These are phyloP conservation scores for Anthopleura xanthogrammica DNA, from an alignment of 92 coral and sea anemone species.

Conservation along the genomic window DNA sequence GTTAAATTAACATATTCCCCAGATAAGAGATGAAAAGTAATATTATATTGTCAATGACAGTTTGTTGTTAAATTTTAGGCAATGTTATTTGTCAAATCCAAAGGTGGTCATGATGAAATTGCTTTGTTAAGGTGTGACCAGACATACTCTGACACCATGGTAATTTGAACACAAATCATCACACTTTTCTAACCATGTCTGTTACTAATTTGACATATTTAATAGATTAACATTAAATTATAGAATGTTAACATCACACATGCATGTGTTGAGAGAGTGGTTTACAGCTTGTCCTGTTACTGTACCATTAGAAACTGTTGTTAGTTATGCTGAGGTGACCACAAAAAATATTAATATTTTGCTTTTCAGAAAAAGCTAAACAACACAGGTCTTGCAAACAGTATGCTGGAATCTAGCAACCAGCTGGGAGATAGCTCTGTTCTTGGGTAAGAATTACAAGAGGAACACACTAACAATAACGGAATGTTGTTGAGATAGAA, in stretches of 20 bases:
- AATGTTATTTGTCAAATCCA: constrained; percentile 68
- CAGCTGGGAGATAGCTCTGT: constrained; percentile 84
- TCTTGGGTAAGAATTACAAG: constrained; percentile 65
- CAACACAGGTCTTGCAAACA: constrained; percentile 86
- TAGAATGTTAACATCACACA: not conserved
- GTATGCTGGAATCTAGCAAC: constrained; percentile 85
- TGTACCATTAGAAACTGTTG: too few relatives aligned
- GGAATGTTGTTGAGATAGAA: too few relatives aligned
- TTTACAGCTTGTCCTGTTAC: not conserved
- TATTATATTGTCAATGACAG: not conserved
- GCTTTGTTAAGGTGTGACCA: constrained; percentile 72
- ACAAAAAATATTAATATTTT: not conserved
- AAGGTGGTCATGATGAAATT: constrained; percentile 75
- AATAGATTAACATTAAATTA: not conserved
- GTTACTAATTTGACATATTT: too few relatives aligned
- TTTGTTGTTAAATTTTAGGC: constrained; percentile 75
- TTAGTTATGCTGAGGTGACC: not conserved
- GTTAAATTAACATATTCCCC: not conserved
- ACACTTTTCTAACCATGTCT: constrained; percentile 21
- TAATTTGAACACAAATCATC: constrained; percentile 36
- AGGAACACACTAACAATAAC: too few relatives aligned
- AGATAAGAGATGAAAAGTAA: not conserved
- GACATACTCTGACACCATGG: constrained; percentile 70
- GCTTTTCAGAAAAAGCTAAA: constrained; percentile 82
- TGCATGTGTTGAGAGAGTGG: not conserved